phyloP scores from a whole-genome alignment of 2,113 vertebrate species.

The Neolamprologus modestus region DNA sequence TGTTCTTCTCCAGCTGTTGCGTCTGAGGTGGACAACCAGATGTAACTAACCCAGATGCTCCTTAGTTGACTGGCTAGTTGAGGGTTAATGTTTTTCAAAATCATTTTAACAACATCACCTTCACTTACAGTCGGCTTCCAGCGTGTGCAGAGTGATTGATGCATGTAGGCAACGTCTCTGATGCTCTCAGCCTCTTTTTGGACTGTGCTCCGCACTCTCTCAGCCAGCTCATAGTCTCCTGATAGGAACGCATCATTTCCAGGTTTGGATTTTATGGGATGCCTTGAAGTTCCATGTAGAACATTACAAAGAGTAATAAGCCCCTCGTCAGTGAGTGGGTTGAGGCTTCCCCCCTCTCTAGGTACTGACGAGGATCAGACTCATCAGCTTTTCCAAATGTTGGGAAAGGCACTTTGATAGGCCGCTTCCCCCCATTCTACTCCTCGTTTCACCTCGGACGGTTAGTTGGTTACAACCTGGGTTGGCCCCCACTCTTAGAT shows the following conservation, averaged over 20 bases:
- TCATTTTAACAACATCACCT: not conserved
- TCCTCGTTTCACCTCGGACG: not conserved
- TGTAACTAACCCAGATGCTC: not conserved
- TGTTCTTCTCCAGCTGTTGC: not conserved
- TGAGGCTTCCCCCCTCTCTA: not conserved
- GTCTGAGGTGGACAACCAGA: not conserved
- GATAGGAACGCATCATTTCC: not conserved
- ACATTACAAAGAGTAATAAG: not conserved
- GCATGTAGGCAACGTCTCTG: not conserved
- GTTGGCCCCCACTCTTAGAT: not conserved
- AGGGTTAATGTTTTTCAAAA: not conserved
- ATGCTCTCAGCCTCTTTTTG: not conserved
- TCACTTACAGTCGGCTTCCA: not conserved
- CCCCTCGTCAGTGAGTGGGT: not conserved
- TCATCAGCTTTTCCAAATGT: not conserved
- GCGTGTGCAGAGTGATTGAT: not conserved
- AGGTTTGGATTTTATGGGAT: not conserved
- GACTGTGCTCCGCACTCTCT: not conserved
- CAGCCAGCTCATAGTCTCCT: not conserved
- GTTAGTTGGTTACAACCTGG: not conserved
- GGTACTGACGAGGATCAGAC: not conserved
- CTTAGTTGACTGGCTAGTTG: not conserved
- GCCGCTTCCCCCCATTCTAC: not conserved
- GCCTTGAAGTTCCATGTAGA: not conserved
- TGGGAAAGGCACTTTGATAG: not conserved